Conservation (phyloP, 2,888 invertebrate genomes). For the Lithophane leautieri region DNA sequence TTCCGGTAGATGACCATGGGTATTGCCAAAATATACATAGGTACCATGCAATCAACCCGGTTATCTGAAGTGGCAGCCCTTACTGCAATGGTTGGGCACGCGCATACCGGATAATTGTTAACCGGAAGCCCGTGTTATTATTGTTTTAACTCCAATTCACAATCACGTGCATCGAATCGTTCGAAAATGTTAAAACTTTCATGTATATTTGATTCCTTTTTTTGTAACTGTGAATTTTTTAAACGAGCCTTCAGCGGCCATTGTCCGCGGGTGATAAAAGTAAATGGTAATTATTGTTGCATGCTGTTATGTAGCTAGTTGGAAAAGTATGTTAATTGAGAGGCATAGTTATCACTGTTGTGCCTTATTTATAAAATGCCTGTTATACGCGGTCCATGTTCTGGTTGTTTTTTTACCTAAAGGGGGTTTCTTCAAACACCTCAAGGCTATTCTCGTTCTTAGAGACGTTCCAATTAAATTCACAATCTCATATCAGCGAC, state of each 20-base stretch:
- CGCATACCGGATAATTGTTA: slow-evolving; percentile 55
- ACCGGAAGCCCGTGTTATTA: slow-evolving; percentile 57
- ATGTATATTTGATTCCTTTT: slow-evolving; percentile 23
- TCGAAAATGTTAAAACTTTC: slow-evolving; percentile 32
- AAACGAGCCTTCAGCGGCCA: slow-evolving; percentile 24
- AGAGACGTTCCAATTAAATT: neutral
- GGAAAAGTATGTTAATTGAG: slow-evolving; percentile 26
- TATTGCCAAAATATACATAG: too few species aligned
- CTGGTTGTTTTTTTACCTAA: neutral
- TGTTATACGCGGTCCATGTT: neutral
- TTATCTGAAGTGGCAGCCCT: slow-evolving; percentile 42
- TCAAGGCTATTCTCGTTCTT: neutral
- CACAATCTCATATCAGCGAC: neutral
- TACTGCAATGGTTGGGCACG: slow-evolving; percentile 39
- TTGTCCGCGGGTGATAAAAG: slow-evolving; percentile 28
- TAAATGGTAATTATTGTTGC: slow-evolving; percentile 41
- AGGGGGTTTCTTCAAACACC: neutral
- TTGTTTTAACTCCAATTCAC: slow-evolving; percentile 61
- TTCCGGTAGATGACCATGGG: too few species aligned
- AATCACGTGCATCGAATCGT: slow-evolving; percentile 52
- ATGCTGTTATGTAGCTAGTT: slow-evolving; percentile 1
- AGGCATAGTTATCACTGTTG: neutral
- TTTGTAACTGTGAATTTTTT: slow-evolving; percentile 41
- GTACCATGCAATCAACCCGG: too few species aligned
- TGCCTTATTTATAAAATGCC: neutral